phyloP scores from a whole-genome alignment of 2,113 vertebrate genomes.

The Xiphias gladius region DNA sequence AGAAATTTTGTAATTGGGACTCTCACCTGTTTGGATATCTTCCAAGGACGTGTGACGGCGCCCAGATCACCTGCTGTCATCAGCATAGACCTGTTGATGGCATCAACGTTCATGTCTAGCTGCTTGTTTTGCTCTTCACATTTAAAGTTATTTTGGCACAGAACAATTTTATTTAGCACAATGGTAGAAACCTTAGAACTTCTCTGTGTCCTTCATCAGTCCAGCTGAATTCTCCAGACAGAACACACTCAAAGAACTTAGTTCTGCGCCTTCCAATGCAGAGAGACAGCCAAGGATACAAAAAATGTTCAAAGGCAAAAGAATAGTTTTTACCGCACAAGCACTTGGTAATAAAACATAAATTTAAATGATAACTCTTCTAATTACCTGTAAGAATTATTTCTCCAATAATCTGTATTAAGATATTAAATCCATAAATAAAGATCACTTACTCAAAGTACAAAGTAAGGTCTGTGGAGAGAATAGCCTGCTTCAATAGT shows the following conservation, averaged over 20 bases:
- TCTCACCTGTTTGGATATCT: slow-evolving; percentile 97
- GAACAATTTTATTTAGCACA: not conserved
- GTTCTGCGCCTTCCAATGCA: slow-evolving; percentile 78
- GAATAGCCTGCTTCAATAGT: slow-evolving; percentile 87
- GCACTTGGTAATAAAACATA: not conserved
- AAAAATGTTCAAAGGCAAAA: not conserved
- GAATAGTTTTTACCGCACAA: slow-evolving; percentile 13
- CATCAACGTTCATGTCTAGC: slow-evolving; percentile 19
- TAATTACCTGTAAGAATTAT: not conserved
- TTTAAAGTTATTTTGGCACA: not conserved
- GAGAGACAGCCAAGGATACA: slow-evolving; percentile 47
- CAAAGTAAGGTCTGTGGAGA: slow-evolving; percentile 87
- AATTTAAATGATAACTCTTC: not conserved
- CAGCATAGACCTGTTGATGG: slow-evolving; percentile 94
- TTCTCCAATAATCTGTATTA: not conserved
- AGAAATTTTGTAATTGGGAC: not conserved
- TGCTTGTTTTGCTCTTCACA: not conserved
- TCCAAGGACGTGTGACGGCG: slow-evolving; percentile 98
- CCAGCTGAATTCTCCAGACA: slow-evolving; percentile 83
- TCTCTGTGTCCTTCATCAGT: slow-evolving; percentile 83
- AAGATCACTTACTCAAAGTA: slow-evolving; percentile 85
- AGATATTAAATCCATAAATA: slow-evolving; percentile 8
- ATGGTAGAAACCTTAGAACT: slow-evolving; percentile 78
- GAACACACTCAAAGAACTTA: slow-evolving; percentile 83
- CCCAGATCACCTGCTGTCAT: slow-evolving; percentile 99